These are phyloP conservation scores for Mirounga angustirostris DNA, from an alignment of 2,113 vertebrate species.

Conservation along the genomic window DNA sequence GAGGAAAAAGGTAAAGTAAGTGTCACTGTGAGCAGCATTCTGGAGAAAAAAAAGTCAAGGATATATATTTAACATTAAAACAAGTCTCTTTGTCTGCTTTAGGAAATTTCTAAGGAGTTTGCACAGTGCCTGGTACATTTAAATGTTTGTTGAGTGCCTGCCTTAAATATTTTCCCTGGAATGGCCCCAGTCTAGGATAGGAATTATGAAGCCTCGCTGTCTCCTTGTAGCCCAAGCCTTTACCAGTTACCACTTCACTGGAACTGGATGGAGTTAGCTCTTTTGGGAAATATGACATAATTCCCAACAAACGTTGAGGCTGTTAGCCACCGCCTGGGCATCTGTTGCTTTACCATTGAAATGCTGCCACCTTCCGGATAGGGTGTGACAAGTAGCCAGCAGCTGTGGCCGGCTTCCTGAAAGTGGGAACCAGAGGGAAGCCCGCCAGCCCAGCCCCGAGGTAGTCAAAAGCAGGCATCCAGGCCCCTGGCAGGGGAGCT, in stretches of 20 bases:
- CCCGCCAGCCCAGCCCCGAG: conserved; percentile 60
- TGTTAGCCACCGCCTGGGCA: not conserved
- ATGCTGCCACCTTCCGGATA: conserved; percentile 14
- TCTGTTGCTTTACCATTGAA: not conserved
- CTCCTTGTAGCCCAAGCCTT: not conserved
- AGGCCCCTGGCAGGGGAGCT: not conserved
- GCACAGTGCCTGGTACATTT: not conserved
- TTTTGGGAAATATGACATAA: conserved; percentile 44
- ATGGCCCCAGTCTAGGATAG: not conserved
- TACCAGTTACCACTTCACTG: not conserved
- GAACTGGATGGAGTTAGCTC: not conserved
- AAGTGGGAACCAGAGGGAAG: conserved; percentile 51
- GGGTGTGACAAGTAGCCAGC: conserved; percentile 43
- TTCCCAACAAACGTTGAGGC: conserved; percentile 45
- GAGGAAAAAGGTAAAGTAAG: not conserved
- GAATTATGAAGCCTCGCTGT: not conserved
- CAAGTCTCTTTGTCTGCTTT: not conserved
- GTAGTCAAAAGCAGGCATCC: conserved; percentile 61
- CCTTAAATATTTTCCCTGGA: conserved; percentile 42
- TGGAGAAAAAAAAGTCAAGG: not conserved
- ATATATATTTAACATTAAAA: not conserved
- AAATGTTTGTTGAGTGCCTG: not conserved
- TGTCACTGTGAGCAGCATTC: not conserved
- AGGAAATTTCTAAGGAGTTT: not conserved
- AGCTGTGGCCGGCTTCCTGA: conserved; percentile 69